Percentiles rank a stretch among this genome's conserved stretches.
Evolutionary conservation across 37 sponge, comb jelly and placozoan genomes (phyloP).

Genomic region (Mnemiopsis leidyi): DNA sequence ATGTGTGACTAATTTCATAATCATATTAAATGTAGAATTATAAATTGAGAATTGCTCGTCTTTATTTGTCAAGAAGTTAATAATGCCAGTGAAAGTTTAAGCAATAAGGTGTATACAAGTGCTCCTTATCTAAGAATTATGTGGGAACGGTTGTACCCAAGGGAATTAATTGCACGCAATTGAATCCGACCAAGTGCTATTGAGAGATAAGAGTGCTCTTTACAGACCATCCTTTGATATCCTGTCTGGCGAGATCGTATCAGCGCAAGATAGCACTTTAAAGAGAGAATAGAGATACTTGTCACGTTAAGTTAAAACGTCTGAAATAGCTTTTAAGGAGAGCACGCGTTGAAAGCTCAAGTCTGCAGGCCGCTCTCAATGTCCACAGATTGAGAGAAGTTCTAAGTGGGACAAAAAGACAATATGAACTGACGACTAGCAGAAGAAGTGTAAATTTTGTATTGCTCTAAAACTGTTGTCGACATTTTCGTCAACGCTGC

Average conservation of each 20-base stretch:
- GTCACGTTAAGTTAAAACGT: background rate
- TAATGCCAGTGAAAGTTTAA: too few species aligned
- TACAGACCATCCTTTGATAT: too few species aligned
- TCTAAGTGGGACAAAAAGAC: background rate
- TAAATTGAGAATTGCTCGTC: background rate
- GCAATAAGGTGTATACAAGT: background rate
- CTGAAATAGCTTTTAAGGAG: background rate
- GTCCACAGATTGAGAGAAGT: background rate
- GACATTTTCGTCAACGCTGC: background rate
- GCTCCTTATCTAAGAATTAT: background rate
- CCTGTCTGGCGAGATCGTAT: too few species aligned
- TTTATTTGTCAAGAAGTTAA: background rate
- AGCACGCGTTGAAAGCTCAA: background rate
- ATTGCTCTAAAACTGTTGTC: background rate
- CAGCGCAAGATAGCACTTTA: too few species aligned
- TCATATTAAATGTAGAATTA: background rate
- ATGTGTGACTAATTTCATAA: background rate
- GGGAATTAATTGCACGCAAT: background rate
- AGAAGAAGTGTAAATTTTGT: background rate
- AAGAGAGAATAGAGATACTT: too few species aligned
- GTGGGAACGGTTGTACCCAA: background rate
- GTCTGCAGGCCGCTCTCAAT: background rate
- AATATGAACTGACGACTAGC: background rate
- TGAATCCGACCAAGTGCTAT: background rate
- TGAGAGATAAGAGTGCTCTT: too few species aligned